phyloP scores from a whole-genome alignment of 2,113 vertebrate genomes.

The Bubalus kerabau region DNA sequence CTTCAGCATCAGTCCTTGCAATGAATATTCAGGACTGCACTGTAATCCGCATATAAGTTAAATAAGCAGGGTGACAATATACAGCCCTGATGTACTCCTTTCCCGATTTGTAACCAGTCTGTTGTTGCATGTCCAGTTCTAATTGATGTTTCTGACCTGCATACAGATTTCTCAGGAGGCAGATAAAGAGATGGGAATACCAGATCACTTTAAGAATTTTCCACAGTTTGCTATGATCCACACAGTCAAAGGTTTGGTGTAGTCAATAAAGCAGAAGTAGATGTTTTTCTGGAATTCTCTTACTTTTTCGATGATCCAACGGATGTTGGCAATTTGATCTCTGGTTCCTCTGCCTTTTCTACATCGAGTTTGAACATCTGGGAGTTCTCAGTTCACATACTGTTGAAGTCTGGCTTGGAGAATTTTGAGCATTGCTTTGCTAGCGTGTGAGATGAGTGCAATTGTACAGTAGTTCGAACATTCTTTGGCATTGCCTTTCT shows the following conservation, averaged over 20 bases:
- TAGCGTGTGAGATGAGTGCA: not conserved
- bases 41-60: not conserved
- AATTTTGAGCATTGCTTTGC: not conserved
- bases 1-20: not conserved
- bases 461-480: not conserved
- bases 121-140: not conserved
- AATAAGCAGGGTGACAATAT: not conserved
- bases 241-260: not conserved
- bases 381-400: not conserved
- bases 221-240: not conserved
- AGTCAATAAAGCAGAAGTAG: not conserved
- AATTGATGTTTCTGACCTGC: not conserved
- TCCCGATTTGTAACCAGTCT: rapidly evolving
- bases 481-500: not conserved
- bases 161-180: not conserved
- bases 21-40: not conserved
- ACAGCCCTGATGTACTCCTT: not conserved
- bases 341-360: not conserved
- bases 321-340: not conserved
- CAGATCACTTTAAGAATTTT: not conserved
- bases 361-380: not conserved
- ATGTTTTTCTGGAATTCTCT: not conserved
- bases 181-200: no score
- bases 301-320: not conserved
- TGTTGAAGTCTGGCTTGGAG: not conserved